These are phyloP conservation scores for Gorsachius goisagi DNA, from an alignment of 2,113 vertebrate species.

Conservation along the genomic window DNA sequence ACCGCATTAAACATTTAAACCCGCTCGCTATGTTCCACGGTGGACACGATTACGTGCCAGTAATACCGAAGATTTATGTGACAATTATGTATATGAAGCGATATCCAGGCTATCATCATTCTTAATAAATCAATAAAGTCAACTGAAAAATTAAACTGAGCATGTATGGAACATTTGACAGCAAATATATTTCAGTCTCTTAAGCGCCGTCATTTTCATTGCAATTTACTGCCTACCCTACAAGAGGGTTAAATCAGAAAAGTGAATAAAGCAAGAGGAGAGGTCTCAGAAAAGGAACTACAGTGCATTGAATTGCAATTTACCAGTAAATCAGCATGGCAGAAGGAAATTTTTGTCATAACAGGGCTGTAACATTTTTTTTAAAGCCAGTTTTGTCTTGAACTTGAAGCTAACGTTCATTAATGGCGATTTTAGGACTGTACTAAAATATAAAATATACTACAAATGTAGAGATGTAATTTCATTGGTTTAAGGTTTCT, in stretches of 20 bases:
- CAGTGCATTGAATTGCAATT: constrained; percentile 12
- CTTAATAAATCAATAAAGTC: constrained; percentile 59
- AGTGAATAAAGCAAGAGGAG: constrained; percentile 43
- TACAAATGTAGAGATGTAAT: constrained; percentile 58
- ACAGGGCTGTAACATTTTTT: constrained; percentile 13
- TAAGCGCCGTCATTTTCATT: constrained; percentile 32
- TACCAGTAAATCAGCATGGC: constrained; percentile 33
- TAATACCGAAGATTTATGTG: constrained; percentile 32
- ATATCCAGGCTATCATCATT: constrained; percentile 49
- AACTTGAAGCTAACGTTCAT: constrained; percentile 42
- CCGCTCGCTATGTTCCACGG: background rate
- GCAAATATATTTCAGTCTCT: constrained; percentile 39
- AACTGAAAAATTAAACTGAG: constrained; percentile 67
- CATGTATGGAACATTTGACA: constrained; percentile 28
- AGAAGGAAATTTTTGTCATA: constrained; percentile 22
- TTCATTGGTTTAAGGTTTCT: constrained; percentile 75
- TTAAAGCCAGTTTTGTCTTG: constrained; percentile 35
- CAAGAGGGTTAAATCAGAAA: constrained; percentile 45
- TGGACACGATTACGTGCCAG: background rate
- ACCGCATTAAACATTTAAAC: background rate
- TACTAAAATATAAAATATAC: constrained; percentile 43
- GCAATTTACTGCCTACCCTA: constrained; percentile 42
- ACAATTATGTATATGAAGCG: constrained; percentile 42
- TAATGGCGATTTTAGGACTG: constrained; percentile 50
- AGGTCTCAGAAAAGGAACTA: constrained; percentile 21